These are phyloP conservation scores for Platalea minor DNA, from an alignment of 2,797 vertebrate genomes.

Conservation along the genomic window DNA sequence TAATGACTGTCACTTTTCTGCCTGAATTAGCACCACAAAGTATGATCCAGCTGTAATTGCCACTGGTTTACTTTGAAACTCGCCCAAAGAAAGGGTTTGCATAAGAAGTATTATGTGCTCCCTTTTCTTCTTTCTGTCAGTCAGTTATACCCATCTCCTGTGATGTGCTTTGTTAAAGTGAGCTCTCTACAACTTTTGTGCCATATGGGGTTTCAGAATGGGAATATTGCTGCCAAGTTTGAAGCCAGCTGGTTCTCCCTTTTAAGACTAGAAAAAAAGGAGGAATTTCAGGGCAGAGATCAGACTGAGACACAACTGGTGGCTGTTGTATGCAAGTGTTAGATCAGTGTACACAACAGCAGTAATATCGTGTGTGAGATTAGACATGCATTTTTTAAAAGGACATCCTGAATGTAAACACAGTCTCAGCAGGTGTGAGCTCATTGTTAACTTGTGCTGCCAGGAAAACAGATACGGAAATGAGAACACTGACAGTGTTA, in stretches of 20 bases:
- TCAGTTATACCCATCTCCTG: neutral
- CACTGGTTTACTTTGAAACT: neutral
- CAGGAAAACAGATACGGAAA: neutral
- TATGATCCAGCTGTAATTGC: neutral
- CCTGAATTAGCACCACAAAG: neutral
- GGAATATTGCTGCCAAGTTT: neutral
- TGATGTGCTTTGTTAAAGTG: neutral
- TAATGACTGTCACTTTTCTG: neutral
- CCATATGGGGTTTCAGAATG: neutral
- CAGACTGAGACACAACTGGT: neutral
- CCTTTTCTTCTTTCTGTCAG: neutral
- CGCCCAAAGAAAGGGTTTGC: neutral
- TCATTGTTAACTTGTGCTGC: slow-evolving; percentile 31
- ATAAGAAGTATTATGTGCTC: neutral
- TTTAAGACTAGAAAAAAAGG: neutral
- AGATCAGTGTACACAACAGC: neutral
- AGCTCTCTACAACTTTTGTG: neutral
- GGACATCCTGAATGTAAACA: neutral
- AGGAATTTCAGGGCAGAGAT: neutral
- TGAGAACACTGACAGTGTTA: slow-evolving; percentile 1
- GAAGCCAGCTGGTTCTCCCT: neutral
- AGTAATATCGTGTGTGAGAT: neutral
- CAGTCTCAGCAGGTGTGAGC: neutral
- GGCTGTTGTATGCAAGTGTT: neutral
- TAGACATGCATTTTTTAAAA: neutral